Conservation (phyloP, 2,797 vertebrate species). For the Tapera naevia region DNA sequence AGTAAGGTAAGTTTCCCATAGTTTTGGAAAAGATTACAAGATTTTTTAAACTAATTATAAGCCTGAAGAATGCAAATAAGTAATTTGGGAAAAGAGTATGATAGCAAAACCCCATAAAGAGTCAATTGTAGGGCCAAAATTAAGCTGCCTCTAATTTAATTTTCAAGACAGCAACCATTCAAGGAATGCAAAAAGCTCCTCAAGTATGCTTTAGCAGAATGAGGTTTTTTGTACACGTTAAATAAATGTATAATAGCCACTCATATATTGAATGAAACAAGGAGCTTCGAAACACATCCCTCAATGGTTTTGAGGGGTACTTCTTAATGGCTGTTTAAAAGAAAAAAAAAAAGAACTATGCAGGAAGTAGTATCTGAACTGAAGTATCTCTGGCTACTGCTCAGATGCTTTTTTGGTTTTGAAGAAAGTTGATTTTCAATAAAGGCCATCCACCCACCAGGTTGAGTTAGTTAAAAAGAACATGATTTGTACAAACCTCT, state of each 20-base stretch:
- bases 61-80: not conserved
- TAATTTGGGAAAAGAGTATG: not conserved
- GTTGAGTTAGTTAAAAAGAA: not conserved
- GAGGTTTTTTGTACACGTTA: not conserved
- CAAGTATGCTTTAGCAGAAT: not conserved
- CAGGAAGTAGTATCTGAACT: not conserved
- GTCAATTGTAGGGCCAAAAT: not conserved
- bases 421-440: not conserved
- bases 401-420: not conserved
- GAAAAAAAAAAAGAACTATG: not conserved
- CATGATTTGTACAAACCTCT: slow-evolving; percentile 1
- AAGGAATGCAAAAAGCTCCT: not conserved
- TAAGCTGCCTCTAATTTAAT: not conserved
- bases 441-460: not conserved
- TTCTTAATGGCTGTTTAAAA: not conserved
- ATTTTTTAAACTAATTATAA: not conserved
- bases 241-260: not conserved
- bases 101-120: not conserved
- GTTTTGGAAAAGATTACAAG: not conserved
- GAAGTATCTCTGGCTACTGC: not conserved
- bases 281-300: not conserved
- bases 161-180: not conserved
- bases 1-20: not conserved
- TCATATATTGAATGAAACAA: not conserved
- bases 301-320: not conserved